A percentile compares a stretch with the other conserved stretches of the same genome.
phyloP scores from a whole-genome alignment of 2,797 vertebrate species.

The Halcyon smyrnensis region DNA sequence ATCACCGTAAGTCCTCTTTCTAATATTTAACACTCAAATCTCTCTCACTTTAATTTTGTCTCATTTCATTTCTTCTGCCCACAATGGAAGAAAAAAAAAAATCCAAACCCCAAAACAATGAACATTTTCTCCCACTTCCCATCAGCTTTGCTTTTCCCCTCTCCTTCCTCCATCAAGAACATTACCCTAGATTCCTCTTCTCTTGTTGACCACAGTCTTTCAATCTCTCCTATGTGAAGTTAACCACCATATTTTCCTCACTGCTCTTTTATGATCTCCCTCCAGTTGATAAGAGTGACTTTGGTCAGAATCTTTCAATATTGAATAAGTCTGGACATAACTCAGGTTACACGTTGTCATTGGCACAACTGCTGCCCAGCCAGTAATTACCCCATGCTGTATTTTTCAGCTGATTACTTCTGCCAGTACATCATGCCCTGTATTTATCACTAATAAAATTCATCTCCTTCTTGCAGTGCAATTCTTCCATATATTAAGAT shows the following conservation, averaged over 20 bases:
- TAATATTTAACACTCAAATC: background rate
- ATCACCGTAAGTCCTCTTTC: background rate
- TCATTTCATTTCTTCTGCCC: background rate
- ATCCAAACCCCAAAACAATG: background rate
- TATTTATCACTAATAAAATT: background rate
- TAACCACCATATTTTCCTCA: background rate
- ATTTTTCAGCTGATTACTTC: background rate
- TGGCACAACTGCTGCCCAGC: background rate
- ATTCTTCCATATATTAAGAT: background rate
- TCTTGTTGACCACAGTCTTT: background rate
- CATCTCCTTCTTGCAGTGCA: background rate
- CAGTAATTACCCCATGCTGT: background rate
- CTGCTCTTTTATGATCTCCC: background rate
- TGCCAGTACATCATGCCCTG: background rate
- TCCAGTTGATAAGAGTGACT: background rate
- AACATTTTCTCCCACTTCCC: background rate
- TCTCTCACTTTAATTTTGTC: background rate
- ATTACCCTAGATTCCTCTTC: background rate
- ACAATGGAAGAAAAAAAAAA: background rate
- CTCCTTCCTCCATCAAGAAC: background rate
- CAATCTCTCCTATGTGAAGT: background rate
- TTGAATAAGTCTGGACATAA: background rate
- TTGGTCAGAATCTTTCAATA: background rate
- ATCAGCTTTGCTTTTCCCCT: background rate
- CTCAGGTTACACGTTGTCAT: background rate